Base-by-base conservation (phyloP, 2,797 vertebrate species). In the Sebastes nivosus region DNA sequence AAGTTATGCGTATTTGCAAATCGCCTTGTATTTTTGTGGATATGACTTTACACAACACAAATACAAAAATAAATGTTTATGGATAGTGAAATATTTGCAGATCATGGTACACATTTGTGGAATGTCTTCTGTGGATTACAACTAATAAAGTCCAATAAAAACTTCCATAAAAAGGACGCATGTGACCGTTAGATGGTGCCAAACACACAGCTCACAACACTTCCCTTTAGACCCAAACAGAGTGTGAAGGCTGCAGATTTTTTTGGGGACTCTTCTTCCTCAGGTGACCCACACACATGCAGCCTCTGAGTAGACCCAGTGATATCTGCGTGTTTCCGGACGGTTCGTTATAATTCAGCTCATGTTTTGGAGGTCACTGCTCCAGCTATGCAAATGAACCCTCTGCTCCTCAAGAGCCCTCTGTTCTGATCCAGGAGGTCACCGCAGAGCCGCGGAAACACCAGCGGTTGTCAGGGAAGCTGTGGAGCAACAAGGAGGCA, bases 401-500 rank as follows among this genome's bases (percentile, higher is more conserved):
- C 79, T 46, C 25, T 16, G 77, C 78, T 85, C 90, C 88, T 95
- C 86, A 95, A 96, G 93, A 90, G 95, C 90, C 81, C 94, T 95
- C 94, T 96, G 95, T 96, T 96, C 92, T 77, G 84, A 75, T 86
- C 82, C 58, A 69, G 90, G 93, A 38, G 93, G 94, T 95, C 94
- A 93, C 61, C 12, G 74, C 79, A 1, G 82, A 88, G 88, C 91
- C 85, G 85, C 89, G 86, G 94, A 94, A 94, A 94, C 94, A 87
- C 82, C 92, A 92, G 89, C 80, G 92, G 95, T 96, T 96, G 95
- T 95, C 94, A 95, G 92, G 95, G 94, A 90, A 91, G 89, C 90
- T 89, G 87, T 91, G 86, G 89, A 93, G 92, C 94, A 93, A 95
- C 91, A 88, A 89, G 87, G 85, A 79, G 80, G 81, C 81, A 82